Percentiles rank a stretch among this genome's conserved stretches.
Conservation (phyloP, 2,113 vertebrate genomes). For the Grallaria varia region DNA sequence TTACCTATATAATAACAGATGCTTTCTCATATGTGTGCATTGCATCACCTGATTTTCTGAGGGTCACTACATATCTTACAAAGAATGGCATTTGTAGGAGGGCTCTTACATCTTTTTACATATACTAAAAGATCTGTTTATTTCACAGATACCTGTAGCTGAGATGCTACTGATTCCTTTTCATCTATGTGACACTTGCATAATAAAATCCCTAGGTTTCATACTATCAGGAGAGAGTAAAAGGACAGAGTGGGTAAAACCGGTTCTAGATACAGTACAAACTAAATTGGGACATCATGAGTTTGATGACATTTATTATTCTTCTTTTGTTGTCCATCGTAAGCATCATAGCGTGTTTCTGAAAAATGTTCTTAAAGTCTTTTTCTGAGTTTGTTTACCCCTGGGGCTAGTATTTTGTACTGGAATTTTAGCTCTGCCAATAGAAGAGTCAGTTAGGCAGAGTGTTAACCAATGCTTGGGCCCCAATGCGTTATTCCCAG, state of each 20-base stretch:
- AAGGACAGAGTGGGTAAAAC: background rate
- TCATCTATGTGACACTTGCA: background rate
- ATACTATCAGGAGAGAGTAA: background rate
- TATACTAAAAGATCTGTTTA: background rate
- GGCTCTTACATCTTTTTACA: background rate
- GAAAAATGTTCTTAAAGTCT: conserved; percentile 50
- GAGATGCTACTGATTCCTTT: background rate
- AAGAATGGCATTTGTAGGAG: background rate
- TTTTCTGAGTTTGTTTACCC: conserved; percentile 58
- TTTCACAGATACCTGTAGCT: background rate
- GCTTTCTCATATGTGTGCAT: background rate
- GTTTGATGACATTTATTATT: conserved; percentile 5
- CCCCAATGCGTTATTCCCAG: conserved; percentile 17
- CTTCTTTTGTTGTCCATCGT: conserved; percentile 28
- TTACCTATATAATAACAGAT: background rate
- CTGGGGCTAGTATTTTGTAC: conserved; percentile 49
- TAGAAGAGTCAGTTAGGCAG: conserved; percentile 27
- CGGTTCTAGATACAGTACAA: conserved; percentile 6
- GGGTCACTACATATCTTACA: accelerated
- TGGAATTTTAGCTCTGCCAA: conserved; percentile 51
- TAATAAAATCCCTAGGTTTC: background rate
- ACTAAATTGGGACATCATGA: conserved; percentile 15
- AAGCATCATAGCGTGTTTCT: conserved; percentile 16
- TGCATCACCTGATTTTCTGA: background rate
- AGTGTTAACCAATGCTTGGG: conserved; percentile 13